These are phyloP conservation scores for Kuschelorhynchus macadamiae DNA, from an alignment of 2,888 invertebrate species.

Conservation along the genomic window DNA sequence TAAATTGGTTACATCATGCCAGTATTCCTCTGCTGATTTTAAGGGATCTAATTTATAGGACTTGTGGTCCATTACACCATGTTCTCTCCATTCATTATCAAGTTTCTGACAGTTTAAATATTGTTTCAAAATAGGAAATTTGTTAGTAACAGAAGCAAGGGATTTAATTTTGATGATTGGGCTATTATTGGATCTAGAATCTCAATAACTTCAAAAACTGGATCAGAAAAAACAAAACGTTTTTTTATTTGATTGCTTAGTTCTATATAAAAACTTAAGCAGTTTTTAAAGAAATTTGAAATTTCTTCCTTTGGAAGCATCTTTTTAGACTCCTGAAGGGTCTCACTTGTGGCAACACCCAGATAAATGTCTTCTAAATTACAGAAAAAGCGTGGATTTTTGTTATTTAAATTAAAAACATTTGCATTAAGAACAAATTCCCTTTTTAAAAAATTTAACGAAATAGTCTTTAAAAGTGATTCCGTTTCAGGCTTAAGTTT, in stretches of 20 bases:
- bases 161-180: not conserved
- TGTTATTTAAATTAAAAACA: not conserved
- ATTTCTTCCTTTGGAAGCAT: not conserved
- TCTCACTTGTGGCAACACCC: not conserved
- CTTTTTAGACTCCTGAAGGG: not conserved
- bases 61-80: not conserved
- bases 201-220: not conserved
- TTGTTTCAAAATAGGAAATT: constrained; percentile 5
- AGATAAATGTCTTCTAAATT: constrained; percentile 1
- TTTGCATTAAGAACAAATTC: not conserved
- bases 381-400: not conserved
- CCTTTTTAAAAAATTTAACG: not conserved
- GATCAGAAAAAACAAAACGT: not conserved
- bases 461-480: constrained; percentile 1
- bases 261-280: constrained; percentile 3
- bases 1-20: not conserved
- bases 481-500: constrained; percentile 1
- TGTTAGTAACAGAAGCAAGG: not conserved
- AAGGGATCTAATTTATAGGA: not conserved
- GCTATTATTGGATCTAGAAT: constrained; percentile 1
- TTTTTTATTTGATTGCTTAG: constrained; percentile 1
- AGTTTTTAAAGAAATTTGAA: not conserved
- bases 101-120: not conserved
- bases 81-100: constrained; percentile 6
- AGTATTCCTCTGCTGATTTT: not conserved